Evolutionary conservation across 1,140 invertebrate genomes (phyloP).

Genomic region (Zophobas morio): DNA sequence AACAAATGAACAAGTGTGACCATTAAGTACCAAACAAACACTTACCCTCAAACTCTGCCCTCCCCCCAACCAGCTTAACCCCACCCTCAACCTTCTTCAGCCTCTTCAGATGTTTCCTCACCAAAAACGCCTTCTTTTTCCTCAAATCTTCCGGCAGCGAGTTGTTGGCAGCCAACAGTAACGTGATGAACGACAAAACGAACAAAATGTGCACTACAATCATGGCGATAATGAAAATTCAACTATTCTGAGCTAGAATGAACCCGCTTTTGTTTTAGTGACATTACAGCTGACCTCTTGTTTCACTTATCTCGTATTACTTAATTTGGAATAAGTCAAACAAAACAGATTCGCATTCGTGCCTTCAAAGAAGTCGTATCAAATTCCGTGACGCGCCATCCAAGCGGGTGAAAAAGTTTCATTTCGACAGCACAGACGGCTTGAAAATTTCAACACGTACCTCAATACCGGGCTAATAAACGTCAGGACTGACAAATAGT

Average conservation of each 20-base stretch:
- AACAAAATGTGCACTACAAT: constrained; percentile 15
- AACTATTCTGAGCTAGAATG: not conserved
- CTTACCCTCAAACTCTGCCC: constrained; percentile 78
- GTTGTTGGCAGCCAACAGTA: constrained; percentile 11
- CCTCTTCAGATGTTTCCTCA: constrained; percentile 73
- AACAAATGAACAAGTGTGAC: not conserved
- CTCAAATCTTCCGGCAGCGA: constrained; percentile 51
- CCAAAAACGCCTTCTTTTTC: constrained; percentile 67
- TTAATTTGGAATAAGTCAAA: not conserved
- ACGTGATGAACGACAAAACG: not conserved
- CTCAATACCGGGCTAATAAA: too few relatives aligned
- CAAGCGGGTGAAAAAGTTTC: too few relatives aligned
- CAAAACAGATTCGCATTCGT: not conserved
- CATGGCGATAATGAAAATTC: constrained; percentile 9
- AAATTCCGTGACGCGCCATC: too few relatives aligned
- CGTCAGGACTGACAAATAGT: too few relatives aligned
- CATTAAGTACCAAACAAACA: not conserved
- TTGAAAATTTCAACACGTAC: too few relatives aligned
- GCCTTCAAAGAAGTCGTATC: too few relatives aligned
- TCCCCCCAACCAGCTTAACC: constrained; percentile 78
- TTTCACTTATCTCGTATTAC: constrained; percentile 17
- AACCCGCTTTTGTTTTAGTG: constrained; percentile 12
- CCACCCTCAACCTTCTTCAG: constrained; percentile 81
- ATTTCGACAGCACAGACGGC: too few relatives aligned
- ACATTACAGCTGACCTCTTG: constrained; percentile 12